These are phyloP conservation scores for Phortica variegata DNA, from an alignment of 1,140 invertebrate genomes.

Conservation along the genomic window DNA sequence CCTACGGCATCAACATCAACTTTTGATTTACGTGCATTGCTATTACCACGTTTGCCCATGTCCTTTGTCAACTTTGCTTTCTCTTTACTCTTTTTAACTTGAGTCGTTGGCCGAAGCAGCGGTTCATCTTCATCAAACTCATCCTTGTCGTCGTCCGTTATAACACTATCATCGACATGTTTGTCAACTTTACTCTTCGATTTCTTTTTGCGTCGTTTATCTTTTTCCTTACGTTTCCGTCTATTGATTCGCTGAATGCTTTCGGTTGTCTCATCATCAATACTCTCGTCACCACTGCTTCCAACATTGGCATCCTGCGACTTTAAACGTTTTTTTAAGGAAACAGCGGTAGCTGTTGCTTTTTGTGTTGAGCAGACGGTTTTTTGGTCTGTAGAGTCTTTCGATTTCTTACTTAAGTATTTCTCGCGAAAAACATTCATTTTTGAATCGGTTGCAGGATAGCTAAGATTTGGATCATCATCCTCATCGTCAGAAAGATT, in stretches of 20 bases:
- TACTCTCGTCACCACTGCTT: constrained; percentile 27
- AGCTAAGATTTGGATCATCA: constrained; percentile 69
- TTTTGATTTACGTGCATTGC: constrained; percentile 19
- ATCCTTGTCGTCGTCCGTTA: constrained; percentile 23
- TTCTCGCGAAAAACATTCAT: constrained; percentile 56
- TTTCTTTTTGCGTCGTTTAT: constrained; percentile 56
- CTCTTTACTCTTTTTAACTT: constrained; percentile 30
- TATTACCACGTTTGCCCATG: constrained; percentile 24
- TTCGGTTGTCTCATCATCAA: constrained; percentile 43
- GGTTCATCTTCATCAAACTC: constrained; percentile 53
- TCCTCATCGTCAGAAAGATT: constrained; percentile 74
- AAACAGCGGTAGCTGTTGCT: constrained; percentile 2
- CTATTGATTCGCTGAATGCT: constrained; percentile 45
- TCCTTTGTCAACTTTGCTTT: constrained; percentile 27
- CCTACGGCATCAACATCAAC: too few relatives aligned
- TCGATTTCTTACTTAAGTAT: constrained; percentile 47
- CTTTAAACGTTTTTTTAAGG: constrained; percentile 11
- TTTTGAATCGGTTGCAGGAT: constrained; percentile 60
- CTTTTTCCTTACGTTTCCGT: constrained; percentile 52
- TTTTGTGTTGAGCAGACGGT: neutral
- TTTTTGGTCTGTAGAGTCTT: constrained; percentile 11
- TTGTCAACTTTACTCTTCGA: constrained; percentile 51
- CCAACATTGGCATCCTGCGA: constrained; percentile 21
- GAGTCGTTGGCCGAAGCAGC: constrained; percentile 17
- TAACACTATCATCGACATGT: constrained; percentile 25